Evolutionary conservation across 2,113 vertebrate genomes (phyloP).

Genomic region (Garra rufa): DNA sequence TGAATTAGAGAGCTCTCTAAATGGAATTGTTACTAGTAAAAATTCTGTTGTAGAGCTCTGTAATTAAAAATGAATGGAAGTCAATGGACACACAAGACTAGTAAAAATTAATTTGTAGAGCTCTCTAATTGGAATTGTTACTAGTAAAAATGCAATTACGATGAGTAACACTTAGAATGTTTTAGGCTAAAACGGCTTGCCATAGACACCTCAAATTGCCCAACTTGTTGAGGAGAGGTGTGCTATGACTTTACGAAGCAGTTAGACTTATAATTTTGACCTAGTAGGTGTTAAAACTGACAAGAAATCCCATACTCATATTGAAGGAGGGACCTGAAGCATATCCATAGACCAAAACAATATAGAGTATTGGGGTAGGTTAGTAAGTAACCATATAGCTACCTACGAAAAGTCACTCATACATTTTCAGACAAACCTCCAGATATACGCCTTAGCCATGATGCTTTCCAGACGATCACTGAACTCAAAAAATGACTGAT

Average conservation of each 20-base stretch:
- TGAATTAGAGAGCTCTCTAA: too few species aligned
- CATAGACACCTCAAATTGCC: neutral
- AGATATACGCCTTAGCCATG: constrained; percentile 90
- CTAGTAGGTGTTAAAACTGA: neutral
- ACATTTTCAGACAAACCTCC: constrained; percentile 77
- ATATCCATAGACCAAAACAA: neutral
- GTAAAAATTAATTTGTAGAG: too few species aligned
- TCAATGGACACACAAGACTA: too few species aligned
- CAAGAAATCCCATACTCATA: neutral
- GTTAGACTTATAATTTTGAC: neutral
- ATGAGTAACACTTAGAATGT: too few species aligned
- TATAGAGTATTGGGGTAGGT: neutral
- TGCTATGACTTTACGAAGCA: neutral
- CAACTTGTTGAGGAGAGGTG: neutral
- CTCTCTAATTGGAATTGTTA: too few species aligned
- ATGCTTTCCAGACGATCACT: constrained; percentile 87
- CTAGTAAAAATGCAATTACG: too few species aligned
- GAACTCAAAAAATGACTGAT: constrained; percentile 89
- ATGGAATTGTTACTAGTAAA: too few species aligned
- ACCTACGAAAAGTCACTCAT: neutral
- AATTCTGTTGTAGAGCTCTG: too few species aligned
- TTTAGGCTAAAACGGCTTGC: too few species aligned
- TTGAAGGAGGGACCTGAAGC: neutral
- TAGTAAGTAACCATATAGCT: neutral
- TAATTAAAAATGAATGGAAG: too few species aligned